Conservation (phyloP, 1,140 invertebrate species). For the Trichonephila inaurata region DNA sequence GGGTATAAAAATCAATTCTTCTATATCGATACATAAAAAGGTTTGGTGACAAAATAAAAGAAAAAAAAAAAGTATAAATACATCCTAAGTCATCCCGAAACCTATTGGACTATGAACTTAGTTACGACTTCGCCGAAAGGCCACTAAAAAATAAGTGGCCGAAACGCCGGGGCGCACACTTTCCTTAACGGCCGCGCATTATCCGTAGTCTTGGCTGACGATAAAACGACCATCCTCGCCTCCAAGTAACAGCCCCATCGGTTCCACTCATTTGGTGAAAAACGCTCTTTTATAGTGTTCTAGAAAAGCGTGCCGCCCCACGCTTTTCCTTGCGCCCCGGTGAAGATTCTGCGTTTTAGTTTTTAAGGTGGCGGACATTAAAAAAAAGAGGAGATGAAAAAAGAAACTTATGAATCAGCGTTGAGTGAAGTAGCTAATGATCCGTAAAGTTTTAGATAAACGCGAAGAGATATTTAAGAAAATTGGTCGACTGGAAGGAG, state of each 20-base stretch:
- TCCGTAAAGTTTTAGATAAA: constrained; percentile 69
- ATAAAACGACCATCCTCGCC: constrained; percentile 62
- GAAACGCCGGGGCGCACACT: constrained; percentile 11
- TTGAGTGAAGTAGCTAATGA: constrained; percentile 70
- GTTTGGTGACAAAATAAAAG: not conserved
- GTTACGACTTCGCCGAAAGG: constrained; percentile 61
- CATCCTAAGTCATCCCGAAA: constrained; percentile 40
- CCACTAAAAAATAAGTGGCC: constrained; percentile 62
- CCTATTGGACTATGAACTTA: constrained; percentile 68
- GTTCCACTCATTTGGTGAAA: constrained; percentile 74
- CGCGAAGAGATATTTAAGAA: constrained; percentile 57
- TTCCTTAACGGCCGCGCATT: constrained; percentile 61
- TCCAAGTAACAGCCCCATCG: constrained; percentile 66
- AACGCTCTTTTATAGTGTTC: constrained; percentile 66
- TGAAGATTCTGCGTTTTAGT: constrained; percentile 52
- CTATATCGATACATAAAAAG: constrained; percentile 39
- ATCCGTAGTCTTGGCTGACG: constrained; percentile 58
- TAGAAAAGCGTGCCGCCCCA: not conserved
- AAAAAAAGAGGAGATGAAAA: not conserved
- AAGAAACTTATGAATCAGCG: constrained; percentile 70
- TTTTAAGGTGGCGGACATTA: constrained; percentile 55
- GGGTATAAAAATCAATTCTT: not conserved
- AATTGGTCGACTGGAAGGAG: constrained; percentile 43
- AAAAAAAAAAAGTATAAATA: not conserved
- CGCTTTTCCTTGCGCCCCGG: not conserved